Base-by-base conservation (phyloP, 2,888 invertebrate species). In the Caenorhabditis parvicauda region DNA sequence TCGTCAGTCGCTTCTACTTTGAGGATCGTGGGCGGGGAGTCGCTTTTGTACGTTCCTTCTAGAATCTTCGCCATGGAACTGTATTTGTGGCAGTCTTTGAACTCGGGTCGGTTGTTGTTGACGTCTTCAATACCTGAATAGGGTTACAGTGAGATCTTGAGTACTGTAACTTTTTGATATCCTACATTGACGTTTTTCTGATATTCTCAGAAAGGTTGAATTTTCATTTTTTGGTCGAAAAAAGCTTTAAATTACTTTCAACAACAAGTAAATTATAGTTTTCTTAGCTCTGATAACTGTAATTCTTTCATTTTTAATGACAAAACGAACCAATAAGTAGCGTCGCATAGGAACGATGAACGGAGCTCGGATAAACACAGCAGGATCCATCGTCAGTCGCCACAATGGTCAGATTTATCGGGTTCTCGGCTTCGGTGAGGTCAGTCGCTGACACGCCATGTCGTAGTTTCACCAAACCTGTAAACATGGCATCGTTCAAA, bases 381-480 rank as follows among this genome's bases (percentile, higher is more conserved):
- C 96, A 98, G 1, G 91, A 90, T 0, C 96, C 96, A 82, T 98
- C 96, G 81, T 98, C 98, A 85, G 91, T 88, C 2, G 96, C 96
- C 0, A 94, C 93, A 7, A 98, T 93, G 82, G 95, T 96, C 56
- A 98, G 83, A 4, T 77, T 78, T 61, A 83, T 83, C 1, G 75
- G 74, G 7, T 75, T 69, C 1, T 69, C 71, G 4, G 58, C 44
- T 29, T 68, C 58, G 3, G 64, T 50, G 0, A 77, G 52, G 38
- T 77, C 72, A 0, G 54, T 58, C 2, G 76, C 63, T 5, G 59
- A 53, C 9, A 83, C 79, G 12, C 82, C 82, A 17, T 82, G 80
- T 9, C 75, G 72, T 7, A 82, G 76, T 41, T 74, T 65, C 22
- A 81, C 81, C n/a, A 81, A 60, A 21, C 82, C 81, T 75, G 1